Conservation (phyloP, 2,888 invertebrate genomes). For the Polydrusus tereticollis region DNA sequence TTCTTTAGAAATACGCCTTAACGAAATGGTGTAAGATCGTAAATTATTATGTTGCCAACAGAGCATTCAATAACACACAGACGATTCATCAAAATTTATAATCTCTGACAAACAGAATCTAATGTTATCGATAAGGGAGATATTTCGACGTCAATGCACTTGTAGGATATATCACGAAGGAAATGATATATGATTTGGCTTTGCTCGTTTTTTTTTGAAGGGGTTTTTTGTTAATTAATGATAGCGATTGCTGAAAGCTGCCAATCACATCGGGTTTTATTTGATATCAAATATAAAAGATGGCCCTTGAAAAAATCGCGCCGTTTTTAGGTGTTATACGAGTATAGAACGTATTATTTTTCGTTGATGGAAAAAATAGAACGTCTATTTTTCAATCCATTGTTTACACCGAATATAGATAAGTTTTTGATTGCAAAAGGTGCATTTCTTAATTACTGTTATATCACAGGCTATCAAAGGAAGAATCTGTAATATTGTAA, state of each 20-base stretch:
- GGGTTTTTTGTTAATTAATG: constrained; percentile 17
- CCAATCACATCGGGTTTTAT: constrained; percentile 9
- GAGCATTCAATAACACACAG: constrained; percentile 41
- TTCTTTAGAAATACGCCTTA: constrained; percentile 42
- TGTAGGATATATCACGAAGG: constrained; percentile 27
- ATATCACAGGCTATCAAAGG: too few species aligned
- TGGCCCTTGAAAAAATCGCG: background rate
- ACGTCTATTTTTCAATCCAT: too few species aligned
- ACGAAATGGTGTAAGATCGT: constrained; percentile 46
- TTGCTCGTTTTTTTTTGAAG: constrained; percentile 14
- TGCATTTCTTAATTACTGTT: too few species aligned
- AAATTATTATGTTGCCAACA: constrained; percentile 50
- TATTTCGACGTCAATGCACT: constrained; percentile 43
- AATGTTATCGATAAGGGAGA: constrained; percentile 48
- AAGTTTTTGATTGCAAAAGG: too few species aligned
- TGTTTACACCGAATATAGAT: too few species aligned
- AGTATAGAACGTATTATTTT: background rate
- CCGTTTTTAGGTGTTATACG: background rate
- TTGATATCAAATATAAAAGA: constrained; percentile 11
- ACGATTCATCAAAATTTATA: constrained; percentile 52
- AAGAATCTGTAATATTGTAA: too few species aligned
- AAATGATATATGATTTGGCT: constrained; percentile 29
- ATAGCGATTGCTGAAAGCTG: background rate
- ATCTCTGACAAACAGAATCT: constrained; percentile 49
- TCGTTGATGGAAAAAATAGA: background rate